phyloP scores from a whole-genome alignment of 2,888 invertebrate genomes.

The Pedicia rivosa region DNA sequence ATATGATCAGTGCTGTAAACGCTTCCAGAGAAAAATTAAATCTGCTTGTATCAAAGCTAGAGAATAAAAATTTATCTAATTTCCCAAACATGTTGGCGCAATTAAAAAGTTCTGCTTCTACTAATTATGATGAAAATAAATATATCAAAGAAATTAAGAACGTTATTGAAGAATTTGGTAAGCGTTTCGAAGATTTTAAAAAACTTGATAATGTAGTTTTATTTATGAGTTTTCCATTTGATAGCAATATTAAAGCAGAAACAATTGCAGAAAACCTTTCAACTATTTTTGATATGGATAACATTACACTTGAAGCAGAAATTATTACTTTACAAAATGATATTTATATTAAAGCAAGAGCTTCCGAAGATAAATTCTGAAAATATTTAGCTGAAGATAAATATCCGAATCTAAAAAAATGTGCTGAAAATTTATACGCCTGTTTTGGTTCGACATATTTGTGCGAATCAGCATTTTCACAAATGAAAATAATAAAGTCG shows the following conservation, averaged over 20 bases:
- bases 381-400: constrained; percentile 9
- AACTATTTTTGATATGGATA: too few species aligned
- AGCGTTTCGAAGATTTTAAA: neutral
- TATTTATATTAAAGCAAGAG: constrained; percentile 2
- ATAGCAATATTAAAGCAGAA: neutral
- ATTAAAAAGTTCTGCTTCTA: neutral
- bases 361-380: constrained; percentile 1
- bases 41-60: neutral
- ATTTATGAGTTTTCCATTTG: neutral
- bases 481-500: constrained; percentile 2
- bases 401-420: too few species aligned
- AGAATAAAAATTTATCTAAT: neutral
- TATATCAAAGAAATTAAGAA: neutral
- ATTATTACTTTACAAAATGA: constrained; percentile 5
- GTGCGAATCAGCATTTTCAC: neutral
- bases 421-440: too few species aligned
- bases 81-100: constrained; percentile 3
- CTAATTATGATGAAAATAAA: neutral
- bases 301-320: constrained; percentile 5
- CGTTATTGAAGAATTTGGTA: neutral
- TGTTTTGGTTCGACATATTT: constrained; percentile 3
- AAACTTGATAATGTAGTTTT: neutral
- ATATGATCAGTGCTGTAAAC: constrained; percentile 1
- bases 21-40: neutral
- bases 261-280: too few species aligned